These are phyloP conservation scores for Cristatella mucedo DNA, from an alignment of 2,888 invertebrate species.

Conservation along the genomic window DNA sequence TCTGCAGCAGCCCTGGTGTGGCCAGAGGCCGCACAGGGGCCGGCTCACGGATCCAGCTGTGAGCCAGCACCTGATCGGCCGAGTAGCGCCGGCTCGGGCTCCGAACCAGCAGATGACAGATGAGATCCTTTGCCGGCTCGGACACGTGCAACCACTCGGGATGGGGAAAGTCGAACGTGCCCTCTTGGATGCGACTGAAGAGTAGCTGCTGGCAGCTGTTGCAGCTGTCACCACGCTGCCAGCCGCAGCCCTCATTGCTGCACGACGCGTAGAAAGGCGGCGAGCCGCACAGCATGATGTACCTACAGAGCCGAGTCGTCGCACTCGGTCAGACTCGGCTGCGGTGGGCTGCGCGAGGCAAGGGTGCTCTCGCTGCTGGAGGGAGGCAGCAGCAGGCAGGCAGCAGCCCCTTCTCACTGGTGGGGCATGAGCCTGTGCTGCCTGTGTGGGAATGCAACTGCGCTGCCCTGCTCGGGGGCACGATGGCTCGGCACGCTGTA, in stretches of 20 bases:
- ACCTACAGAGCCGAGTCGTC: too few relatives aligned
- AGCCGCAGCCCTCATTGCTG: slow-evolving; percentile 73
- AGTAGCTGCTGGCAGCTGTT: slow-evolving; percentile 71
- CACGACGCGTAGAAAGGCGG: slow-evolving; percentile 93
- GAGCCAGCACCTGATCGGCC: slow-evolving; percentile 64
- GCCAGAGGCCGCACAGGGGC: slow-evolving; percentile 8
- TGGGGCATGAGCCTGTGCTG: too few relatives aligned
- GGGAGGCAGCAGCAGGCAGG: too few relatives aligned
- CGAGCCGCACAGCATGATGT: slow-evolving; percentile 89
- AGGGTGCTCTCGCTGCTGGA: too few relatives aligned
- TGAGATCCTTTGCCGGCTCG: slow-evolving; percentile 78
- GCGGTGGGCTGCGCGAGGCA: too few relatives aligned
- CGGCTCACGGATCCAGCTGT: slow-evolving; percentile 51
- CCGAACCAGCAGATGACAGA: slow-evolving; percentile 66
- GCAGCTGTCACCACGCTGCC: slow-evolving; percentile 87
- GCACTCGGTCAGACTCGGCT: too few relatives aligned
- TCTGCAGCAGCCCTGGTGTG: slow-evolving; percentile 8
- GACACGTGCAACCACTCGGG: slow-evolving; percentile 78
- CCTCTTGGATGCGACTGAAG: slow-evolving; percentile 72
- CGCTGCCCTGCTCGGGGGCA: too few relatives aligned
- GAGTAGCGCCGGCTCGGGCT: slow-evolving; percentile 70
- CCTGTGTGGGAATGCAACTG: too few relatives aligned
- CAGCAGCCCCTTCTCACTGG: too few relatives aligned
- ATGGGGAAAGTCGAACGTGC: slow-evolving; percentile 58
- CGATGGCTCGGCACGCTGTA: too few relatives aligned